Conservation (phyloP, 2,888 invertebrate genomes). For the Eucriotettix oculatus region DNA sequence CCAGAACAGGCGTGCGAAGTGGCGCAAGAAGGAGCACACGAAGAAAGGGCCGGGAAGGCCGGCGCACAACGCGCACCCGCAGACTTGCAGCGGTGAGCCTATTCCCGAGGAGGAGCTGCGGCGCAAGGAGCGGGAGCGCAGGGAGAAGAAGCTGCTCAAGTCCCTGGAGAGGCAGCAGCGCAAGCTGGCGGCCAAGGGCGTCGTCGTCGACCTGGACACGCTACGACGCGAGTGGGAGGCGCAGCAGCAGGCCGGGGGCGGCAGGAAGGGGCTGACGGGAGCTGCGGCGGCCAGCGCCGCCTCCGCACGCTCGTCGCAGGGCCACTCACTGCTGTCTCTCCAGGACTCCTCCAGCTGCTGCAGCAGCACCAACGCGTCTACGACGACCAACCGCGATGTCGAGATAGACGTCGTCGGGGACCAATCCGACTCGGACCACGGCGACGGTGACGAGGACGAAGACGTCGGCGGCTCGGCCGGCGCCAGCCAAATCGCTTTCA, state of each 20-base stretch:
- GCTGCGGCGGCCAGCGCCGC: slow-evolving; percentile 32
- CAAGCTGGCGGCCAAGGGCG: slow-evolving; percentile 80
- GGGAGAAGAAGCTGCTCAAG: slow-evolving; percentile 82
- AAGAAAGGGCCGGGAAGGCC: slow-evolving; percentile 97
- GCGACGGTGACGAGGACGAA: slow-evolving; percentile 16
- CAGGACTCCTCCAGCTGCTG: neutral
- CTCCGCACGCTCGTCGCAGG: neutral
- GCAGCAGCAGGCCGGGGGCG: slow-evolving; percentile 39
- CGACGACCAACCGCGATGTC: slow-evolving; percentile 26
- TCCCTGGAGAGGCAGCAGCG: slow-evolving; percentile 82
- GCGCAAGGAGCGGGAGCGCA: slow-evolving; percentile 71
- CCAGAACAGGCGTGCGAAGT: slow-evolving; percentile 96
- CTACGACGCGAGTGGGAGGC: slow-evolving; percentile 71
- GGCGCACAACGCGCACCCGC: slow-evolving; percentile 95
- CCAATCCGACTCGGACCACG: slow-evolving; percentile 53
- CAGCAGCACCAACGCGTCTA: neutral
- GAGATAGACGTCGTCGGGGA: slow-evolving; percentile 72
- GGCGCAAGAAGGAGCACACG: slow-evolving; percentile 98
- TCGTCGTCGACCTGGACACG: slow-evolving; percentile 73
- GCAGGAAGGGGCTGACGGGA: slow-evolving; percentile 46
- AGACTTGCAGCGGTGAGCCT: slow-evolving; percentile 93
- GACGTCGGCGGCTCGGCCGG: neutral
- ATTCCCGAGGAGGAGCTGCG: slow-evolving; percentile 81
- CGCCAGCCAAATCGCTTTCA: neutral
- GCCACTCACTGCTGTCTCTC: neutral